Base-by-base conservation (phyloP, 1,140 invertebrate species). In the Hermetia illucens region DNA sequence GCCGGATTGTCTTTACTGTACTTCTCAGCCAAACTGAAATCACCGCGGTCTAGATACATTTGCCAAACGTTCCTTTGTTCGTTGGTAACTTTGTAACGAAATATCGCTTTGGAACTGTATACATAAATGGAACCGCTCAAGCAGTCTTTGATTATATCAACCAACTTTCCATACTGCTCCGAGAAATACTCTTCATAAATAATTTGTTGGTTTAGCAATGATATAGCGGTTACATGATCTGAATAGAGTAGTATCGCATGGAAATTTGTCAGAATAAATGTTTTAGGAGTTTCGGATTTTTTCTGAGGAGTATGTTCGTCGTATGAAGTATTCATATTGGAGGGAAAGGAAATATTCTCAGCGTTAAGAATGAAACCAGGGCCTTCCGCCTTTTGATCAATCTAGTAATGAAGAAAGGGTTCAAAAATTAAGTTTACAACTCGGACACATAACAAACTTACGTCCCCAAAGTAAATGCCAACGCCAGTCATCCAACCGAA, bases 61-160 rank as follows among this genome's bases (percentile, higher is more conserved):
- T 79, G 72, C 85, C 86, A 91, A 13, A 90, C 74, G 62, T 90
- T 82, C 45, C 90, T 68, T 48, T 89, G 80, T 66, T 96, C 93
- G 47, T 75, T 74, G 1, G 67, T 74, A 1, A 95, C 72, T 66
- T 79, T 84, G 46, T 92, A 92, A 49, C 82, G 80, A 49, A 86
- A 94, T 15, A 96, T 76, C 12, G 74, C 73, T 54, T 75, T 74
- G 45, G 88, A 79, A 0, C 87, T 86, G 41, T 81, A 83, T 3
- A 80, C 77, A 82, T 90, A 96, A 40, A 95, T 81, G 0, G 74
- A 74, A n/a, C 79, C 79, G 38, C 75, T 82, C 4, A 77, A 62
- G 0, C 75, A 70, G 68, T 97, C 92, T 58, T 83, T 82, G 8
- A 79, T 70, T 27, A 96, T 77, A 42, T 78, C 82, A 1, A 88